Base-by-base conservation (phyloP, 2,797 vertebrate genomes). In the Sebastes elongatus region DNA sequence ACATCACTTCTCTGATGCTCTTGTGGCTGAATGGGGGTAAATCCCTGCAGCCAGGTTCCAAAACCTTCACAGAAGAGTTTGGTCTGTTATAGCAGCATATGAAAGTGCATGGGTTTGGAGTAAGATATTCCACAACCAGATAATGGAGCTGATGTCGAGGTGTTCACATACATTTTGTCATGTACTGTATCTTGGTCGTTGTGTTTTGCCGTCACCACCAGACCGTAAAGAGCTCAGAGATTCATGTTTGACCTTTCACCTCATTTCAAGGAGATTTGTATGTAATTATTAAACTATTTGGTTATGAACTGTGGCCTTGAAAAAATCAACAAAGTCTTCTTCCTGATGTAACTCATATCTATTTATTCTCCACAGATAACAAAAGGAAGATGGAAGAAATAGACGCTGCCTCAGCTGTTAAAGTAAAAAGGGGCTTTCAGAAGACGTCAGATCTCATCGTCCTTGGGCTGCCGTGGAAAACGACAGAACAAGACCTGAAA, bases 311-410 rank as follows among this genome's bases (percentile, higher is more conserved):
- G 60, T 13, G 30, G 60, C 60, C 60, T 63, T 35, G 20, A 22
- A n/a, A 32, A 20, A 10, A 13, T 1, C 14, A 62, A 62, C 30
- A 20, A 20, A 35, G 0, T 33, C 1, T 49, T 66, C 76, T 46
- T 18, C 46, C 2, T 75, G 3, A 65, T 60, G 4, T 53, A 20
- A 60, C 28, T 30, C 3, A 1, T 2, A 1, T 61, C 2, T 71
- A 5, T 81, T 64, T 69, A 4, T 78, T 86, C 22, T 71, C 81
- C 33, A 18, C 74, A 99, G 99, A 99, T 94, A 99, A 99, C 92
- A 99, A 99, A 90, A 97, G 99, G 80, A 99, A 99, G 95, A 99
- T 99, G 99, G 98, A 99, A 62, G 99, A 99, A 94, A 97, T 98
- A 3, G 99, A 99, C 71, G 97, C 98, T 33, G 98, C 98, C 0